Conservation (phyloP, 2,113 vertebrate species). For the Syrrhaptes paradoxus region DNA sequence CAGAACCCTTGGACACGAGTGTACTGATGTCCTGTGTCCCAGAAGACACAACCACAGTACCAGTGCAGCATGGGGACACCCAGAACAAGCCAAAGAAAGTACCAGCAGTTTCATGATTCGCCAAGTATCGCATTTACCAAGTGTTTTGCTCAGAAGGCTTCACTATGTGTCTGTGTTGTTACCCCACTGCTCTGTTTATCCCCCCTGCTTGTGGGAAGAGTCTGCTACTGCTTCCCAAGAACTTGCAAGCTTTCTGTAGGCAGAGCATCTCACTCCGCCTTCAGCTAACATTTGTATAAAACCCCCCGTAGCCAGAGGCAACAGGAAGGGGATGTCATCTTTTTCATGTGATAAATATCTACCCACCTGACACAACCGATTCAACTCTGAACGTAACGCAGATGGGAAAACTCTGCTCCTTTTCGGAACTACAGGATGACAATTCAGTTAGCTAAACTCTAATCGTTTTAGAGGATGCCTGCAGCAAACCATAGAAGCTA, state of each 20-base stretch:
- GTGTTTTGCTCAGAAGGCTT: not conserved
- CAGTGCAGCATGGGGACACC: not conserved
- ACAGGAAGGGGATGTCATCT: not conserved
- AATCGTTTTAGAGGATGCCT: not conserved
- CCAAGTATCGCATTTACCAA: not conserved
- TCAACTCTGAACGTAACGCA: accelerated
- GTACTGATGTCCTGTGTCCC: too few relatives aligned
- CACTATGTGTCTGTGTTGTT: not conserved
- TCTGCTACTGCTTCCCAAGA: not conserved
- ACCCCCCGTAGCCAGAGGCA: not conserved
- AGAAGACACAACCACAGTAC: not conserved
- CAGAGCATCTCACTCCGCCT: not conserved
- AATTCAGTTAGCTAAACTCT: not conserved
- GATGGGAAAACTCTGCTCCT: not conserved
- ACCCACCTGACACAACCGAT: not conserved
- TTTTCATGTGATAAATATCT: not conserved
- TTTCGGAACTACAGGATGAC: not conserved
- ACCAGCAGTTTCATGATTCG: accelerated
- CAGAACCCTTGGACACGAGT: not conserved
- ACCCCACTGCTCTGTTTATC: not conserved
- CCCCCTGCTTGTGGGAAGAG: not conserved
- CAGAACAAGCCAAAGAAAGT: not conserved
- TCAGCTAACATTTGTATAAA: not conserved
- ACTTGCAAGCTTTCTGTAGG: not conserved
- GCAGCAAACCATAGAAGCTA: not conserved